Percentiles rank a stretch among this genome's conserved stretches.
Evolutionary conservation across 2,888 invertebrate genomes (phyloP).

Genomic region (Rapana venosa): DNA sequence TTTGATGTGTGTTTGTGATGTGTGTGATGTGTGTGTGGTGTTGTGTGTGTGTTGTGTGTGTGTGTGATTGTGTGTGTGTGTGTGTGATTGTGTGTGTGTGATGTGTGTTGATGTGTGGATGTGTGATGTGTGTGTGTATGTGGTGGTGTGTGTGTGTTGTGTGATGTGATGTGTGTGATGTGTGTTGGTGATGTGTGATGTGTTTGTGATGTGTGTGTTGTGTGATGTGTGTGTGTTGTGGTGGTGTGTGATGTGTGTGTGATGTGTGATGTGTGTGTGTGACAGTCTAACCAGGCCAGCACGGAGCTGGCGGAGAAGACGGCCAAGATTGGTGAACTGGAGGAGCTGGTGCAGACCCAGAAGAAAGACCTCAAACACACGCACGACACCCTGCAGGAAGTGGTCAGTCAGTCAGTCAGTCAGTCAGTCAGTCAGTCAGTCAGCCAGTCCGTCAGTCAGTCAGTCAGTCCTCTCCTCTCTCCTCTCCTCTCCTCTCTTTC

Average conservation of each 20-base stretch:
- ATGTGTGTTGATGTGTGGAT: neutral
- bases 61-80: too few species aligned
- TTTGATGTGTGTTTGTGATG: neutral
- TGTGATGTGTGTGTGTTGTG: too few species aligned
- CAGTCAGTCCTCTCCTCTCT: neutral
- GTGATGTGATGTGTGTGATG: too few species aligned
- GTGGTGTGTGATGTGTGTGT: too few species aligned
- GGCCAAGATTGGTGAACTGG: constrained; percentile 62
- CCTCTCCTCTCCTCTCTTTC: neutral
- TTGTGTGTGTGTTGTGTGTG: too few species aligned
- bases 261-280: neutral
- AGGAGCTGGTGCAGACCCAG: constrained; percentile 63
- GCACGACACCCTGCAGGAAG: constrained; percentile 64
- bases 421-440: neutral
- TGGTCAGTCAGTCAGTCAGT: constrained; percentile 60
- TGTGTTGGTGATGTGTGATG: too few species aligned
- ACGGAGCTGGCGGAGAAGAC: constrained; percentile 69
- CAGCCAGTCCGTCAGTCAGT: neutral
- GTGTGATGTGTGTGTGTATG: too few species aligned
- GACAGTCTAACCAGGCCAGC: constrained; percentile 69
- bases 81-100: neutral
- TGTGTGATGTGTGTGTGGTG: neutral
- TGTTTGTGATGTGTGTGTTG: too few species aligned
- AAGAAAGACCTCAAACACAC: constrained; percentile 66
- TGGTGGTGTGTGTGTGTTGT: too few species aligned